Evolutionary conservation across 2,797 vertebrate genomes (phyloP), one percentile per base, ranked within the genome.

Genomic region (Neosalanx taihuensis): DNA sequence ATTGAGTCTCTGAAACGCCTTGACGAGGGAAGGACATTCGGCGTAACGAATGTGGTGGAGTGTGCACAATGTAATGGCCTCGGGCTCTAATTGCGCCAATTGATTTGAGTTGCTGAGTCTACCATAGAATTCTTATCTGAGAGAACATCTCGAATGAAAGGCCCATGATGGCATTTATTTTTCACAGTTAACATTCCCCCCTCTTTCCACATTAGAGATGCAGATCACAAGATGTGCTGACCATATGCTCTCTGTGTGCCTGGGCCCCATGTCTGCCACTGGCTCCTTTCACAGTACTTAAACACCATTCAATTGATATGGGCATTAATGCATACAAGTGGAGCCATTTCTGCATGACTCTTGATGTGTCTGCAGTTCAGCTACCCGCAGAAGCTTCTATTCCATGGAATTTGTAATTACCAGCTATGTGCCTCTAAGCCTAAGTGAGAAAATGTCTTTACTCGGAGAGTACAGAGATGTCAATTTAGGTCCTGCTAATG

Each of bases 161-260:
- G 75, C 81, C n/a, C 29, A 86, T 83, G 84, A 89, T 87, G 87
- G 83, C 86, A 85, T 91, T 89, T 90, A 85, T 89, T 88, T 85
- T 89, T 88, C 88, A 88, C 83, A 81, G 86, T 89, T 90, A 89
- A 90, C 85, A 76, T 46, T 81, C 84, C 78, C 69, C 81, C 71
- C 80, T 69, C 78, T 37, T 74, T 58, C 65, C 58, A 61, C 86
- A 88, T 89, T 87, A 88, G 85, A 85, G 86, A 84, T 84, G 85
- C 84, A 79, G 86, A 87, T 90, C 89, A 90, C 77, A 67, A 87
- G 87, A 87, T 79, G 80, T 76, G 77, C 80, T 76, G 74, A 85
- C 84, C 76, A 57, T 51, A 35, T 64, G 66, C 71, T 76, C 57
- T 67, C 73, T 64, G 66, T 37, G 51, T 70, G 53, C 70, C 63